Evolutionary conservation across 1,140 invertebrate genomes (phyloP).

Genomic region (Medauroidea extradentata): DNA sequence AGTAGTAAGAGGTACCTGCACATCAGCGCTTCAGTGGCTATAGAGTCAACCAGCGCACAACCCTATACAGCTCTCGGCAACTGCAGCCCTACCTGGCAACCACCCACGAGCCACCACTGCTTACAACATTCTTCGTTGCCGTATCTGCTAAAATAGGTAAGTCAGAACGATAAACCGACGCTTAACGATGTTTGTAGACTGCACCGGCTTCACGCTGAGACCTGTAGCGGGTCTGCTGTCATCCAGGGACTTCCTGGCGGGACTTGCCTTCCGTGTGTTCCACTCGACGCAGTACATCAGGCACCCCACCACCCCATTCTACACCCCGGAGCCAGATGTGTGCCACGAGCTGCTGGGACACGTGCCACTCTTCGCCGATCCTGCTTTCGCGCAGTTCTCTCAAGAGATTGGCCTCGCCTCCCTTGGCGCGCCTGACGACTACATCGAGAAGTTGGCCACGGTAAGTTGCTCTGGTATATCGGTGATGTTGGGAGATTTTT

Average conservation of each 20-base stretch:
- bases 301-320: constrained; percentile 88
- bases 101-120: too few relatives aligned
- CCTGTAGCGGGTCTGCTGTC: constrained; percentile 96
- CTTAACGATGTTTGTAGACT: constrained; percentile 76
- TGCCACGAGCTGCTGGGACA: constrained; percentile 96
- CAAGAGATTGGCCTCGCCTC: constrained; percentile 96
- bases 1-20: too few relatives aligned
- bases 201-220: constrained; percentile 92
- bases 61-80: too few relatives aligned
- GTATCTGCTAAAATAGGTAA: too few relatives aligned
- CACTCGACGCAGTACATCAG: constrained; percentile 99
- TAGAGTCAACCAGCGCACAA: too few relatives aligned
- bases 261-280: constrained; percentile 96
- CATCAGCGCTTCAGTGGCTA: too few relatives aligned
- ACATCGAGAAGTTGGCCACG: constrained; percentile 93
- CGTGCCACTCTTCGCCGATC: constrained; percentile 94
- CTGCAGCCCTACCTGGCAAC: too few relatives aligned
- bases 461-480: too few relatives aligned
- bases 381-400: constrained; percentile 95
- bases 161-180: too few relatives aligned
- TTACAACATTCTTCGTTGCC: too few relatives aligned
- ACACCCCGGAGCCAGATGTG: constrained; percentile 97
- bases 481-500: too few relatives aligned
- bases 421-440: constrained; percentile 95
- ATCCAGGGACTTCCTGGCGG: constrained; percentile 96